A percentile compares a stretch with the other conserved stretches of the same genome.
phyloP scores from a whole-genome alignment of 2,113 vertebrate species.

The Piprites chloris region DNA sequence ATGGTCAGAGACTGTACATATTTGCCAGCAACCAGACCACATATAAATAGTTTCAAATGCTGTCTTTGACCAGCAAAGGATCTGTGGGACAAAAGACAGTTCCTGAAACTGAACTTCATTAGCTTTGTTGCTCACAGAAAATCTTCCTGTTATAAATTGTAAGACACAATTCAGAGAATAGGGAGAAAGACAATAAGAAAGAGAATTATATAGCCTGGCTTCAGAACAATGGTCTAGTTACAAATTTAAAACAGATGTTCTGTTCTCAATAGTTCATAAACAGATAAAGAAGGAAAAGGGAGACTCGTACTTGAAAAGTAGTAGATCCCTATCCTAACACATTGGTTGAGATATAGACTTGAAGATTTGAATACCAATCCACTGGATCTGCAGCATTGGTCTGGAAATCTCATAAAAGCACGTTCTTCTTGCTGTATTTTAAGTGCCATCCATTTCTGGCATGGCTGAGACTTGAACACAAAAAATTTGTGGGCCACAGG shows the following conservation, averaged over 20 bases:
- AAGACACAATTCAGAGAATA: background rate
- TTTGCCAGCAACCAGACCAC: background rate
- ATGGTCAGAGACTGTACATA: background rate
- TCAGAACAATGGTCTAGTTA: constrained; percentile 14
- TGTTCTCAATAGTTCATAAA: background rate
- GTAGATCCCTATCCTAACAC: background rate
- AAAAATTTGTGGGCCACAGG: background rate
- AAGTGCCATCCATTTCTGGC: background rate
- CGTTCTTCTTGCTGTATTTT: background rate
- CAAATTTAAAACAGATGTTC: constrained; percentile 13
- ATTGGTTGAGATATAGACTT: background rate
- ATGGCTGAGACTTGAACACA: background rate
- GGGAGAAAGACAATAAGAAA: background rate
- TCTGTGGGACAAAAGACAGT: background rate
- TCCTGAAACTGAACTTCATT: constrained; percentile 16
- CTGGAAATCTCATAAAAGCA: background rate
- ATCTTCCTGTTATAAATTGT: background rate
- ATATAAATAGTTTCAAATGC: background rate
- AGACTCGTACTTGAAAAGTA: background rate
- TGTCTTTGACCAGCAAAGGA: background rate
- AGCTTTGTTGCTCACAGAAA: background rate
- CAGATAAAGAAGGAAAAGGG: background rate
- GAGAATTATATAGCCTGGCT: background rate
- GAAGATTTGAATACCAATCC: background rate
- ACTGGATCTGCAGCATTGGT: background rate